Base-by-base conservation (phyloP, 2,113 vertebrate genomes). In the Corythornis vintsioides region DNA sequence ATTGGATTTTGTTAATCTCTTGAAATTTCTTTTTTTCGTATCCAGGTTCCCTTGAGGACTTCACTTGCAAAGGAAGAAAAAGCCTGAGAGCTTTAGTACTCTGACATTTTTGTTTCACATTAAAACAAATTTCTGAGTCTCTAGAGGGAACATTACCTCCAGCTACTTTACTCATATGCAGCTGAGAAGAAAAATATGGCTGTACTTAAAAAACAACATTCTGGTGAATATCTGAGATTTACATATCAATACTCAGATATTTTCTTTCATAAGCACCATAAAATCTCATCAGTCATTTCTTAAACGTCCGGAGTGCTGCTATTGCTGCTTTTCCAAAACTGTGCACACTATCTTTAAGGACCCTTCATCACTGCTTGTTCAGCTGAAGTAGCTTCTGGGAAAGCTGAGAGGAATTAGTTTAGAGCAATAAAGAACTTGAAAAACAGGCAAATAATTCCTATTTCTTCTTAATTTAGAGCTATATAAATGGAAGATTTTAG, bases 281-380 rank as follows among this genome's bases (percentile, higher is more conserved):
- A 95, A 95, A 87, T 93, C 61, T 89, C 81, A 95, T 93, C 91
- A 95, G 72, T 94, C 85, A 91, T 91, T 96, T 90, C 84, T 92
- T 93, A 91, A 96, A 85, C 5, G 9, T 88, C 92, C 73, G 70
- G 76, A 93, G 66, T 86, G 47, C 59, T 64, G 56, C 70, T 82
- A 86, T 96, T 84, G 73, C 72, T 86, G 61, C 48, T 92, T 25
- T 89, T 95, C 90, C 69, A 87, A 71, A 94, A 75, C 78, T 72
- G 82, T 45, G 61, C 94, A 65, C 63, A 13, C 24, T 75, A 55
- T 43, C 43, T 96, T 93, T 85, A 92, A 93, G 90, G 40, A 87
- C 73, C 22, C 88, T 95, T 66, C 88, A 91, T 94, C 80, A 90
- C 43, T 33, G 57, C 53, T 64, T 86, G 65, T 59, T 96, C 88